Evolutionary conservation across 2,888 invertebrate species (phyloP), one percentile per base, ranked within the genome.

Genomic region (Acrobasis repandana): DNA sequence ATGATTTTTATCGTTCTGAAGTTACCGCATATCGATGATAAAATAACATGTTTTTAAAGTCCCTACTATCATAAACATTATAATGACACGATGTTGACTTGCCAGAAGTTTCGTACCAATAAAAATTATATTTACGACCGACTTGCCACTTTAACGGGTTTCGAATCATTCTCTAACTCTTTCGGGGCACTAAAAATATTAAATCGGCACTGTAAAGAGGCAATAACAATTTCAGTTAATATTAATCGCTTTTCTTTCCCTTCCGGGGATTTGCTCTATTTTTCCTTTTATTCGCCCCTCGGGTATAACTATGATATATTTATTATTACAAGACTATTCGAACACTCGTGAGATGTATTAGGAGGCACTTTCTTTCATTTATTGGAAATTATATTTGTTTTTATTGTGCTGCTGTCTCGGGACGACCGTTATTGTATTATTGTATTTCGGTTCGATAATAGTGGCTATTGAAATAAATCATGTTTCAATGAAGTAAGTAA

Each of bases 231-330:
- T 88, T 88, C 88, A 90, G 90, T 91, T 91, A 90, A 92, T 91
- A 91, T 91, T 91, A 92, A 92, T 91, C 90, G 91, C 80, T 92
- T 90, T 91, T 90, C 91, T 91, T 90, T 84, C 83, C 74, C 79
- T 88, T 86, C 91, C 91, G 72, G 76, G 85, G 88, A 85, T 90
- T 90, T 89, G 86, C 82, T 90, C 90, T 90, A 90, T 91, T 89
- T 90, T 87, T 88, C 88, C 86, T 85, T 83, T 82, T 86, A 91
- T 91, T 85, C 79, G 83, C 83, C 91, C 83, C 89, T 67, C 36
- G 83, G 76, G 89, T 76, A 86, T 85, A 81, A 87, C 86, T 89
- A 89, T 90, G 88, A 91, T 90, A 90, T 88, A 92, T 91, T 89
- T 91, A 90, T 92, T 89, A 89, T 90, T 88, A 79, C 83, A 83